Evolutionary conservation across 2,797 vertebrate genomes (phyloP).

Genomic region (Etheostoma perlongum): DNA sequence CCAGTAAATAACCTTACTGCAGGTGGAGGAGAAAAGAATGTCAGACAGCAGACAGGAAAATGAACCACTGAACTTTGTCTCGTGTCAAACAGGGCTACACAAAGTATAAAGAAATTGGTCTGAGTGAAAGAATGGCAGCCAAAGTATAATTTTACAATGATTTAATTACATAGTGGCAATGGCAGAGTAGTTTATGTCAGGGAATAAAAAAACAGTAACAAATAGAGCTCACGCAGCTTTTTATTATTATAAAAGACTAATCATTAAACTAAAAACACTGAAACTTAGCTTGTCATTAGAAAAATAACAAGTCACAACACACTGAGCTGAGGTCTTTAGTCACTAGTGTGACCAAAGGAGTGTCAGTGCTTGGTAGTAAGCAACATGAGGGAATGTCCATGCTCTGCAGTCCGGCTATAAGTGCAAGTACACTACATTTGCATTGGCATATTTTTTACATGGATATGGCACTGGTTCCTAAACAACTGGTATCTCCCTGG

Average conservation of each 20-base stretch:
- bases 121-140: not conserved
- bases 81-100: not conserved
- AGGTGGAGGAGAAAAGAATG: not conserved
- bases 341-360: conserved; percentile 37
- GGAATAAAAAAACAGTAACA: conserved; percentile 1
- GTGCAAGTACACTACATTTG: conserved; percentile 22
- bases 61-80: not conserved
- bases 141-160: not conserved
- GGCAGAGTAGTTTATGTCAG: conserved; percentile 5
- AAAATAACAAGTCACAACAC: conserved; percentile 44
- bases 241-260: conserved; percentile 24
- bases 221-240: conserved; percentile 33
- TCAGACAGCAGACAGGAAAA: not conserved
- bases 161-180: conserved; percentile 5
- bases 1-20: not conserved
- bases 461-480: too few species aligned
- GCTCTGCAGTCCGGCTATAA: conserved; percentile 8
- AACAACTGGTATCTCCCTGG: too few species aligned
- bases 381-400: conserved; percentile 2
- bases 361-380: not conserved
- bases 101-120: too few species aligned
- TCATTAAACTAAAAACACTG: conserved; percentile 22
- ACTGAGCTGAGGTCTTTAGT: conserved; percentile 42
- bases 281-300: conserved; percentile 9
- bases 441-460: conserved; percentile 6